Conservation (phyloP, 1,140 invertebrate species). For the Pogonognathellus flavescens region DNA sequence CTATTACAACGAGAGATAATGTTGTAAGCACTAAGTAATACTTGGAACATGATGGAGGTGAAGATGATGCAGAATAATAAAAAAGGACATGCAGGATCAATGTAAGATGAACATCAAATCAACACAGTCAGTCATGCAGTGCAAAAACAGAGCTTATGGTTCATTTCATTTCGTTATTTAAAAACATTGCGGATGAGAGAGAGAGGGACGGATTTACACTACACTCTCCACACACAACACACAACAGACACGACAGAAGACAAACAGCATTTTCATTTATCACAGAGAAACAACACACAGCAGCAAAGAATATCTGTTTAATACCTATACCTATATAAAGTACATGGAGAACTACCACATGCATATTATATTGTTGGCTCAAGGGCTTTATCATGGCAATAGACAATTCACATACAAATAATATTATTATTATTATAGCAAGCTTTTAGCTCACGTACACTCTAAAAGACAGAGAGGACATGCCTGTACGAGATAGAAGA, state of each 20-base stretch:
- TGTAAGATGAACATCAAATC: slow-evolving; percentile 21
- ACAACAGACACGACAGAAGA: background rate
- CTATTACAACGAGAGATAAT: slow-evolving; percentile 31
- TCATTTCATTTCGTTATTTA: background rate
- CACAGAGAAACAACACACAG: no score
- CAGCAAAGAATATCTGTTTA: no score
- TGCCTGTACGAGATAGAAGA: no score
- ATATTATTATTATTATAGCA: no score
- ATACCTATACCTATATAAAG: no score
- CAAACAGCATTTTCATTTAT: slow-evolving; percentile 14
- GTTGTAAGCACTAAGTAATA: slow-evolving; percentile 33
- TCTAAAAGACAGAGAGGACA: no score
- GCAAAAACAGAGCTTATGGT: slow-evolving; percentile 16
- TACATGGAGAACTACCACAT: no score
- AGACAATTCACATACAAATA: no score
- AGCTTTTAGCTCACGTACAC: no score
- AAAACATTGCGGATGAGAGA: background rate
- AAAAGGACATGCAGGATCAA: slow-evolving; percentile 19
- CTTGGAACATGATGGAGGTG: slow-evolving; percentile 6
- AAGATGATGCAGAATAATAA: slow-evolving; percentile 31
- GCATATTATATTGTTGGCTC: no score
- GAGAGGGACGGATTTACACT: background rate
- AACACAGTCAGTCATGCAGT: background rate
- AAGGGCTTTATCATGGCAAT: no score
- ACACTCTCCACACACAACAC: background rate